phyloP scores from a whole-genome alignment of 53 echinoderm and acorn worm species.

The Patiria pectinifera region DNA sequence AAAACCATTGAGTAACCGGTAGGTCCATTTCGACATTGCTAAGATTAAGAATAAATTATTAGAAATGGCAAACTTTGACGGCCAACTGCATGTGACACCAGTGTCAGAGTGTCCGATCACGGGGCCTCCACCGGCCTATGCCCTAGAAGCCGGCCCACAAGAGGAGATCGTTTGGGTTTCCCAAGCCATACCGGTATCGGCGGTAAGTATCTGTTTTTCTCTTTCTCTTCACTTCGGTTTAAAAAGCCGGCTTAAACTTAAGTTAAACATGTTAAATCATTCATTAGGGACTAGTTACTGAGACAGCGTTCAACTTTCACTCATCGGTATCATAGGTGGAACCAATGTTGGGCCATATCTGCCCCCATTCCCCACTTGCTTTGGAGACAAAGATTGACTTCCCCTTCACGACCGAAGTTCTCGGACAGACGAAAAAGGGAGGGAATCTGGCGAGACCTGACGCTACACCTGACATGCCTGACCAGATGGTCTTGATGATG shows the following conservation, averaged over 20 bases:
- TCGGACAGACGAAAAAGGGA: neutral
- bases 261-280: neutral
- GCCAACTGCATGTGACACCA: conserved; percentile 20
- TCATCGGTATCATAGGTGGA: conserved; percentile 26
- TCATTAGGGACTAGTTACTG: neutral
- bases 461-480: neutral
- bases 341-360: neutral
- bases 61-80: conserved; percentile 19
- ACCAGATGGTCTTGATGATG: conserved; percentile 19
- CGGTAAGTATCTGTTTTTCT: conserved; percentile 24
- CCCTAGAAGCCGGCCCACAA: conserved; percentile 34
- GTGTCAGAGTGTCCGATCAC: conserved; percentile 1
- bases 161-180: conserved; percentile 51
- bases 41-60: neutral
- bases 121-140: conserved; percentile 49
- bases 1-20: neutral
- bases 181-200: conserved; percentile 27
- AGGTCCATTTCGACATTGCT: neutral
- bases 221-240: neutral
- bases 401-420: conserved; percentile 3
- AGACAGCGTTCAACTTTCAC: conserved; percentile 24
- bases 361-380: neutral
- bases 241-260: neutral
- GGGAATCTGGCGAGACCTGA: neutral
- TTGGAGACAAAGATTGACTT: conserved; percentile 38